phyloP scores from a whole-genome alignment of 2,113 vertebrate species.

The Cyanoramphus novaezelandiae region DNA sequence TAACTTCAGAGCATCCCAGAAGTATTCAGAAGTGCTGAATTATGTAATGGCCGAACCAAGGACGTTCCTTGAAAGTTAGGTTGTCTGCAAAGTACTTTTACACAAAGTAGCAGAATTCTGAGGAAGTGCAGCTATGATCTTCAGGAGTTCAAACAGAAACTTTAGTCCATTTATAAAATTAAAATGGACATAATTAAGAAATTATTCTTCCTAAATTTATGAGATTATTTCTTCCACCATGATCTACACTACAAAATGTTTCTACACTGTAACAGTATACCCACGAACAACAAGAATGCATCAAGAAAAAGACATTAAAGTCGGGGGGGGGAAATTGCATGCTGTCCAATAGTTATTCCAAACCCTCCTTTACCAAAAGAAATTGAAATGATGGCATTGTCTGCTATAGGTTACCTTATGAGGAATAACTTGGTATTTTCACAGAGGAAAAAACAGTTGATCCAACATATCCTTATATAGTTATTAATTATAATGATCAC shows the following conservation, averaged over 20 bases:
- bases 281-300: not conserved
- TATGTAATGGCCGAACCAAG: constrained; percentile 57
- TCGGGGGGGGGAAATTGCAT: not conserved
- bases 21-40: constrained; percentile 59
- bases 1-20: constrained; percentile 58
- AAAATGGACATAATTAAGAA: not conserved
- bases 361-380: not conserved
- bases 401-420: not conserved
- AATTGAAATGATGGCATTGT: not conserved
- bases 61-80: constrained; percentile 49
- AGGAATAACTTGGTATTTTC: not conserved
- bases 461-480: not conserved
- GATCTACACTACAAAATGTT: not conserved
- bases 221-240: not conserved
- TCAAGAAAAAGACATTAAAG: not conserved
- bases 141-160: not conserved
- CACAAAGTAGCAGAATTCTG: not conserved
- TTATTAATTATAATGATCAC: not conserved
- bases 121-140: not conserved
- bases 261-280: not conserved
- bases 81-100: not conserved
- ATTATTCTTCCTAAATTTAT: not conserved
- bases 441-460: not conserved
- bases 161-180: not conserved
- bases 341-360: not conserved